These are phyloP conservation scores for Leptodactylus fallax DNA, from an alignment of 2,797 vertebrate genomes.

Conservation along the genomic window DNA sequence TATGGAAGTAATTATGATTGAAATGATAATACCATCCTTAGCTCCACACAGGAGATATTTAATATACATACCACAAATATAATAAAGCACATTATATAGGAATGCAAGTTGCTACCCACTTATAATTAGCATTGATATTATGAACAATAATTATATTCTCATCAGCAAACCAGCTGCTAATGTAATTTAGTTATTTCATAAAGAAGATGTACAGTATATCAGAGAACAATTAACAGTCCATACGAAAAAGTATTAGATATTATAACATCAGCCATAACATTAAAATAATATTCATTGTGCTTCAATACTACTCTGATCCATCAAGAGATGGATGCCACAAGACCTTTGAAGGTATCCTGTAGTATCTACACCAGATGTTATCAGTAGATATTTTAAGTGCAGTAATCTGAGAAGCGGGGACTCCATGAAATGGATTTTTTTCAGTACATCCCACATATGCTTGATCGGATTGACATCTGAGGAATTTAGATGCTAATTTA, in stretches of 20 bases:
- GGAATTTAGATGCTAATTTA: too few relatives aligned
- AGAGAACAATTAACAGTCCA: neutral
- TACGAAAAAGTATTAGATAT: neutral
- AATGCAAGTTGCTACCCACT: neutral
- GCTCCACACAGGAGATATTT: neutral
- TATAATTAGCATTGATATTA: slow-evolving; percentile 22
- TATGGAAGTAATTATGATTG: slow-evolving; percentile 26
- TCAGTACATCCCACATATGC: too few relatives aligned
- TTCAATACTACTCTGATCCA: too few relatives aligned
- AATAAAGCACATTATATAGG: slow-evolving; percentile 9
- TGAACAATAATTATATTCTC: slow-evolving; percentile 19
- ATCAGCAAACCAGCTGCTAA: neutral
- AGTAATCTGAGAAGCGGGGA: too few relatives aligned
- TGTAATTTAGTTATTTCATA: slow-evolving; percentile 8
- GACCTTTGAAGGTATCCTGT: too few relatives aligned
- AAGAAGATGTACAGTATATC: neutral
- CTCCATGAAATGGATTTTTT: too few relatives aligned
- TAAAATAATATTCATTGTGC: too few relatives aligned
- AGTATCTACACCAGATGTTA: too few relatives aligned
- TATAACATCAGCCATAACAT: neutral
- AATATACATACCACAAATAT: neutral
- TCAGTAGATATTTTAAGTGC: too few relatives aligned
- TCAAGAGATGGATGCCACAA: too few relatives aligned
- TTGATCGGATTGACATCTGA: too few relatives aligned
- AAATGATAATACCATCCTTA: slow-evolving; percentile 22